Evolutionary conservation across 2,888 invertebrate species (phyloP).

Genomic region (Operophtera brumata): DNA sequence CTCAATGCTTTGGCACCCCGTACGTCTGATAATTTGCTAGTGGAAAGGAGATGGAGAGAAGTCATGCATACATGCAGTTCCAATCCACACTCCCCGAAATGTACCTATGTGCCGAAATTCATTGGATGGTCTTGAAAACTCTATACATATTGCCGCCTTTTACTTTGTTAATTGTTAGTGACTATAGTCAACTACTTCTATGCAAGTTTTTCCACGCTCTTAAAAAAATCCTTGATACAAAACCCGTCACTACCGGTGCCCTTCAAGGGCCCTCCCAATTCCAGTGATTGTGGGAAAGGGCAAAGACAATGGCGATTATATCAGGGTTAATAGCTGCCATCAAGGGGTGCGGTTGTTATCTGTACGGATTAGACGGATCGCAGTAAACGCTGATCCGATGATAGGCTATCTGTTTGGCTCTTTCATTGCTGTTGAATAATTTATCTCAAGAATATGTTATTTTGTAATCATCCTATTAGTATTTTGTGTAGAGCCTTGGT

Average conservation of each 20-base stretch:
- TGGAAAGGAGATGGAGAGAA: no score
- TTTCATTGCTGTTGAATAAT: not conserved
- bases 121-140: no score
- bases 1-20: no score
- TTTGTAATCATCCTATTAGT: no score
- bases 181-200: not conserved
- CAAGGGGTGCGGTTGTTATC: constrained; percentile 57
- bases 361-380: constrained; percentile 58
- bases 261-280: constrained; percentile 26
- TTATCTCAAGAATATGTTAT: no score
- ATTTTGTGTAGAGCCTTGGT: no score
- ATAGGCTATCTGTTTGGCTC: constrained; percentile 33
- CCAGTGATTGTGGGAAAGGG: constrained; percentile 69
- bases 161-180: no score
- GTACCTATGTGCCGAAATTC: no score
- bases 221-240: constrained; percentile 16
- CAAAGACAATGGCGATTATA: constrained; percentile 76
- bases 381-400: constrained; percentile 33
- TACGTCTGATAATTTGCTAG: no score
- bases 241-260: constrained; percentile 9
- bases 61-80: no score
- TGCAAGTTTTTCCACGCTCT: not conserved
- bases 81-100: no score
- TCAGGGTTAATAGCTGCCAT: constrained; percentile 74
- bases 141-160: no score